These are phyloP conservation scores for Syndactyla subalaris DNA, from an alignment of 2,797 vertebrate species.

Conservation along the genomic window DNA sequence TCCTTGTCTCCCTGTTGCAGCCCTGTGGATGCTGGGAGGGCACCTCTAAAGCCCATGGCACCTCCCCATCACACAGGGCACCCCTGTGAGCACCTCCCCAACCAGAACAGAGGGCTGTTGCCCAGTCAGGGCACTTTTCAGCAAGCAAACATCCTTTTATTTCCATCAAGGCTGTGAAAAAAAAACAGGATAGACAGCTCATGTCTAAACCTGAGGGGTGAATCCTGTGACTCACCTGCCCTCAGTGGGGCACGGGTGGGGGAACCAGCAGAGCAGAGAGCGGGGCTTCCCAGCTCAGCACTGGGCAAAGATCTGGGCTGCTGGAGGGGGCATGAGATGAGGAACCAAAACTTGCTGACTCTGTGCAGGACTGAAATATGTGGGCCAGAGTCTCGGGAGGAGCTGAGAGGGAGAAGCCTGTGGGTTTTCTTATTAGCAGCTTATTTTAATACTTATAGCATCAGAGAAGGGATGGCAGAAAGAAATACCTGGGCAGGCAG, in stretches of 20 bases:
- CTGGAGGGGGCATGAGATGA: too few species aligned
- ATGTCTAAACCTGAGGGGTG: neutral
- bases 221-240: neutral
- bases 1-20: neutral
- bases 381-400: neutral
- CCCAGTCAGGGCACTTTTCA: neutral
- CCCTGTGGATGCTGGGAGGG: neutral
- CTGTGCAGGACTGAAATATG: neutral
- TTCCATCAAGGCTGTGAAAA: neutral
- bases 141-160: neutral
- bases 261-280: neutral
- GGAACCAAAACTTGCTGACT: conserved; percentile 19
- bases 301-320: accelerated
- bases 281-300: neutral
- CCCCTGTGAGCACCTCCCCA: accelerated
- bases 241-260: neutral
- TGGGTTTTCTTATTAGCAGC: neutral
- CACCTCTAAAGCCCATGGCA: neutral
- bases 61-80: neutral
- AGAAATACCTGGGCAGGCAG: neutral
- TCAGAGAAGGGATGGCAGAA: neutral
- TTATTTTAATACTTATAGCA: neutral
- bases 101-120: neutral
- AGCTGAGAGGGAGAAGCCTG: neutral
- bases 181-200: neutral